A percentile compares a stretch with the other conserved stretches of the same genome.
These are phyloP conservation scores for Pomatorhinus ruficollis DNA, from an alignment of 2,113 vertebrate genomes.

Conservation along the genomic window DNA sequence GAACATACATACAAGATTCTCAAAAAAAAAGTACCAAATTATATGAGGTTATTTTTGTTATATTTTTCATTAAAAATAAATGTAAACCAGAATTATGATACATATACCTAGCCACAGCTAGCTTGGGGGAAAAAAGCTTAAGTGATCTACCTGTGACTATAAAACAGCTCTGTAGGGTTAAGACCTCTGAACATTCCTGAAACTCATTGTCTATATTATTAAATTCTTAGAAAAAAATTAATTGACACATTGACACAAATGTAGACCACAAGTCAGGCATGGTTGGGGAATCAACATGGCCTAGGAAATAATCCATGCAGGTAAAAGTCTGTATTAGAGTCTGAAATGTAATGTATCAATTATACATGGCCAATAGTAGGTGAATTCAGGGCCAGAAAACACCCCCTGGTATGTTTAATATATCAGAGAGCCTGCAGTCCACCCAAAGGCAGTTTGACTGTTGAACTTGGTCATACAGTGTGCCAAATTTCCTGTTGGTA, in stretches of 20 bases:
- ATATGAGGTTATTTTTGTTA: background rate
- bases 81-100: background rate
- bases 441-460: background rate
- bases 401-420: background rate
- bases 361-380: background rate
- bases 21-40: background rate
- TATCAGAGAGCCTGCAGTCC: background rate
- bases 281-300: fast-evolving
- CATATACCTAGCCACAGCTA: background rate
- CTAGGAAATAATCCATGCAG: background rate
- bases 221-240: background rate
- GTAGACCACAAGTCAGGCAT: background rate
- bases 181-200: background rate
- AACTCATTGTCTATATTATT: background rate
- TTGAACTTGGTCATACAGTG: background rate
- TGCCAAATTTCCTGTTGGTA: background rate
- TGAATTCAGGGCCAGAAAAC: background rate
- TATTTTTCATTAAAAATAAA: background rate
- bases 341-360: background rate
- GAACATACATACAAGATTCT: background rate
- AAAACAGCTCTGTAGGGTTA: background rate
- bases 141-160: background rate
- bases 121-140: background rate
- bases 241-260: background rate
- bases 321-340: background rate